A percentile compares a stretch with the other conserved stretches of the same genome.
phyloP scores from a whole-genome alignment of 2,113 vertebrate species.

The Menura novaehollandiae region DNA sequence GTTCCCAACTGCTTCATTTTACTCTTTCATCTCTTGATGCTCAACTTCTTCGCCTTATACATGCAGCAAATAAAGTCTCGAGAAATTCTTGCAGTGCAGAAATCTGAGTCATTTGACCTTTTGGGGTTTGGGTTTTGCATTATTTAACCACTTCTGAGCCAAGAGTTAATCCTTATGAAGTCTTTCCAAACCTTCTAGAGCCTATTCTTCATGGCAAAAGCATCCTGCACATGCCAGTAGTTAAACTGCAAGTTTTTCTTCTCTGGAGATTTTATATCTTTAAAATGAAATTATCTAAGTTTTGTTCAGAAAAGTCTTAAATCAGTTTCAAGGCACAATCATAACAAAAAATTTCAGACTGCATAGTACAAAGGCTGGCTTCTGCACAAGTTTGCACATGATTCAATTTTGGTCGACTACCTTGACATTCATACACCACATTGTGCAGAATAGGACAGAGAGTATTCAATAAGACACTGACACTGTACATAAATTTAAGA shows the following conservation, averaged over 20 bases:
- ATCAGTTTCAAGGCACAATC: background rate
- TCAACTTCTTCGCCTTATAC: background rate
- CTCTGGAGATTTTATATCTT: background rate
- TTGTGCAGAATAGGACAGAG: background rate
- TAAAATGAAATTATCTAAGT: background rate
- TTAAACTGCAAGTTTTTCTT: background rate
- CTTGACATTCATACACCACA: background rate
- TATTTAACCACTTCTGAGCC: background rate
- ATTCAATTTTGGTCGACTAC: background rate
- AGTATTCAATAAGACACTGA: background rate
- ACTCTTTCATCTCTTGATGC: background rate
- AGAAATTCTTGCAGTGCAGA: background rate
- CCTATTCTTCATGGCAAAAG: background rate
- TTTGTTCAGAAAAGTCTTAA: background rate
- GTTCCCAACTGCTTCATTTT: background rate
- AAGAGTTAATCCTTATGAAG: background rate
- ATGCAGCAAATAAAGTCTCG: background rate
- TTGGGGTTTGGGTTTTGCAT: background rate
- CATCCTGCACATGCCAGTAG: background rate
- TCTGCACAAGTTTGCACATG: background rate
- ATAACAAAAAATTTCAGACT: background rate
- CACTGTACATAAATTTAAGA: background rate
- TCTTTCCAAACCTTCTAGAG: background rate
- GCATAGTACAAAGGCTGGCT: background rate
- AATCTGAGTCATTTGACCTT: background rate